Percentiles rank a stretch among this genome's conserved stretches.
These are phyloP conservation scores for Melanotaenia maccullochi DNA, from an alignment of 2,797 vertebrate genomes.

Conservation along the genomic window DNA sequence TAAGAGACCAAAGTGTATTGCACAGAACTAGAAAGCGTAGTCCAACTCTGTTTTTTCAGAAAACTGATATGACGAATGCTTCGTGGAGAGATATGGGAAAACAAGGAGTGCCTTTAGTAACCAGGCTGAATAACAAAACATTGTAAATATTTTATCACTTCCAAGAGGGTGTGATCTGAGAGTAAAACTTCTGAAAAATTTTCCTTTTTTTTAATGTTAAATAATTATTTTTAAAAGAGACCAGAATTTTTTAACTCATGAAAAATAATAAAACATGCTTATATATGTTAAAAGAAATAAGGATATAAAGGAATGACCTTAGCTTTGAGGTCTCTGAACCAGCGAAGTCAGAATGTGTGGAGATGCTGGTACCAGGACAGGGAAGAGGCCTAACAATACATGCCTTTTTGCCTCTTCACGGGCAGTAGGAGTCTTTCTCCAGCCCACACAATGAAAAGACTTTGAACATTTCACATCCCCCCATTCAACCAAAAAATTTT, in stretches of 20 bases:
- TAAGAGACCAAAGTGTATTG: constrained; percentile 10
- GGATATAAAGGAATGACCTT: constrained; percentile 39
- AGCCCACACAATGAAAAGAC: constrained; percentile 58
- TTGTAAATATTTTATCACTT: constrained; percentile 72
- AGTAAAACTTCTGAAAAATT: constrained; percentile 1
- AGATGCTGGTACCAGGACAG: constrained; percentile 79
- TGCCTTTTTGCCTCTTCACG: constrained; percentile 65
- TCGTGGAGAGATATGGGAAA: constrained; percentile 41
- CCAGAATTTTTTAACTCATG: neutral
- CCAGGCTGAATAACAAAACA: constrained; percentile 7
- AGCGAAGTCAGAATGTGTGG: constrained; percentile 55
- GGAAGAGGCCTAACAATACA: constrained; percentile 64
- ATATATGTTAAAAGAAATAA: constrained; percentile 6
- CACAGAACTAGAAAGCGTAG: neutral
- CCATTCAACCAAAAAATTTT: constrained; percentile 31
- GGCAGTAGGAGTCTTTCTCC: constrained; percentile 69
- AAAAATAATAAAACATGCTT: constrained; percentile 4
- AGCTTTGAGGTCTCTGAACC: constrained; percentile 44
- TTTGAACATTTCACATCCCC: constrained; percentile 70
- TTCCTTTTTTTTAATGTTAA: constrained; percentile 11
- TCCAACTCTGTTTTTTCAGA: constrained; percentile 6
- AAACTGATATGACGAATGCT: constrained; percentile 49
- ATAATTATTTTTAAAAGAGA: neutral
- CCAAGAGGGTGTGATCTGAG: constrained; percentile 30
- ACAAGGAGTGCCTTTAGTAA: constrained; percentile 51